A percentile compares a stretch with the other conserved stretches of the same genome.
phyloP scores from a whole-genome alignment of 1,140 invertebrate genomes.

The Calephelis nemesis region DNA sequence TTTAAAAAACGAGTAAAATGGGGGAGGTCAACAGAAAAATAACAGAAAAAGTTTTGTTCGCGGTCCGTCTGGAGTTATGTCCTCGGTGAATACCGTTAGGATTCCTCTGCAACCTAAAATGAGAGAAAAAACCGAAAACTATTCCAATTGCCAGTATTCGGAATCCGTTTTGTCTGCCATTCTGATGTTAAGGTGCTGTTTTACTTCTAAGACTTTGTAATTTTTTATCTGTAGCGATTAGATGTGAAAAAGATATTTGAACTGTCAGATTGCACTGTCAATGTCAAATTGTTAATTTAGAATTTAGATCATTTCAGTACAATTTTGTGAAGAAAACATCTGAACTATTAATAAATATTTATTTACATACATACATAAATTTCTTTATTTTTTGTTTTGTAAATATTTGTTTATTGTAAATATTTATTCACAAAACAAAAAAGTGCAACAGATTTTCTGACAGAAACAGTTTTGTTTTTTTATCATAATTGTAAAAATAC shows the following conservation, averaged over 20 bases:
- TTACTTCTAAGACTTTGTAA: conserved; percentile 24
- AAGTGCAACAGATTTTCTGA: too few species aligned
- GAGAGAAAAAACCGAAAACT: conserved; percentile 68
- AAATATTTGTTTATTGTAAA: too few species aligned
- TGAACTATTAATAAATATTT: too few species aligned
- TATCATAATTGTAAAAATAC: too few species aligned
- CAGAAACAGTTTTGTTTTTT: too few species aligned
- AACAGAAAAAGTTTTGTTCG: conserved; percentile 59
- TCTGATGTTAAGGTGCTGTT: conserved; percentile 27
- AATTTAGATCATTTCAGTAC: not conserved
- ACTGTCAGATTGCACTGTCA: conserved; percentile 1
- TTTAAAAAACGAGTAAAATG: conserved; percentile 50
- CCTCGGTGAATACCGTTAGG: conserved; percentile 72
- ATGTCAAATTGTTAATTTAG: conserved; percentile 2
- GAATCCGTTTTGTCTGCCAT: conserved; percentile 74
- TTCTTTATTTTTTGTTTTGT: too few species aligned
- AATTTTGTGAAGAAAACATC: too few species aligned
- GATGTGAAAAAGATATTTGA: conserved; percentile 3
- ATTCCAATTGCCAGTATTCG: conserved; percentile 75
- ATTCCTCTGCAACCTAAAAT: conserved; percentile 65
- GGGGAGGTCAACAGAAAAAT: conserved; percentile 67
- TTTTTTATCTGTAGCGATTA: conserved; percentile 21
- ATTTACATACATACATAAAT: too few species aligned
- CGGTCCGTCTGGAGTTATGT: conserved; percentile 71
- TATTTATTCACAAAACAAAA: too few species aligned